A percentile compares a stretch with the other conserved stretches of the same genome.
Evolutionary conservation across 2,797 vertebrate genomes (phyloP).

Genomic region (Saxicola maurus): DNA sequence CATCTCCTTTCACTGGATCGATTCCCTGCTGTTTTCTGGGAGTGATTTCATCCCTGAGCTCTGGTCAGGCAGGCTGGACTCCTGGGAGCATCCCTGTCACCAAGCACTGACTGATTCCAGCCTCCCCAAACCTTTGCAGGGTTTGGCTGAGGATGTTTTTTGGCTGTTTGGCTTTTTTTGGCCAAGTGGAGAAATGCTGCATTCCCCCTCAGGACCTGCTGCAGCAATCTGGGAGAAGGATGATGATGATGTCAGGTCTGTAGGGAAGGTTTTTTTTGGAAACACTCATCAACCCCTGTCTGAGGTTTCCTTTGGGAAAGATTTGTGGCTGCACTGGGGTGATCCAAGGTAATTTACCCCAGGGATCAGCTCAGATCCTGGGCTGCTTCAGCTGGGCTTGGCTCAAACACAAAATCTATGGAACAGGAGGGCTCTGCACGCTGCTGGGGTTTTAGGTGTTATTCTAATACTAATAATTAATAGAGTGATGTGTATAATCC

Average conservation of each 20-base stretch:
- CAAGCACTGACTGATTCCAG: background rate
- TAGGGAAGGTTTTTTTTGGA: background rate
- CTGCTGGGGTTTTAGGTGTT: background rate
- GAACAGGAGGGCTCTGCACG: background rate
- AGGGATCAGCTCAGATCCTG: background rate
- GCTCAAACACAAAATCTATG: background rate
- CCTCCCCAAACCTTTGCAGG: background rate
- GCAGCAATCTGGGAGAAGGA: background rate
- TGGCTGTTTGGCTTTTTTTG: background rate
- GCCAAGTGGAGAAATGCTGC: background rate
- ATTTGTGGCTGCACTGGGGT: background rate
- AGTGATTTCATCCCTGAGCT: background rate
- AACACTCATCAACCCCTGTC: background rate
- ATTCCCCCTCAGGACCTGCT: background rate
- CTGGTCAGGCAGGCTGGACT: background rate
- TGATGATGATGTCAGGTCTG: background rate
- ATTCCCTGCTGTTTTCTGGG: background rate
- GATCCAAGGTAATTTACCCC: background rate
- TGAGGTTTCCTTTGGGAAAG: background rate
- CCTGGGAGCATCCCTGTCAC: background rate
- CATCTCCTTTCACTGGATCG: background rate
- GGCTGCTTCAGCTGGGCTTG: background rate
- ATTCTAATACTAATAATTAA: slow-evolving; percentile 46
- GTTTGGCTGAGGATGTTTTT: background rate
- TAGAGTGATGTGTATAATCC: slow-evolving; percentile 45